phyloP scores from a whole-genome alignment of 2,888 invertebrate species.

The Mystacides longicornis region DNA sequence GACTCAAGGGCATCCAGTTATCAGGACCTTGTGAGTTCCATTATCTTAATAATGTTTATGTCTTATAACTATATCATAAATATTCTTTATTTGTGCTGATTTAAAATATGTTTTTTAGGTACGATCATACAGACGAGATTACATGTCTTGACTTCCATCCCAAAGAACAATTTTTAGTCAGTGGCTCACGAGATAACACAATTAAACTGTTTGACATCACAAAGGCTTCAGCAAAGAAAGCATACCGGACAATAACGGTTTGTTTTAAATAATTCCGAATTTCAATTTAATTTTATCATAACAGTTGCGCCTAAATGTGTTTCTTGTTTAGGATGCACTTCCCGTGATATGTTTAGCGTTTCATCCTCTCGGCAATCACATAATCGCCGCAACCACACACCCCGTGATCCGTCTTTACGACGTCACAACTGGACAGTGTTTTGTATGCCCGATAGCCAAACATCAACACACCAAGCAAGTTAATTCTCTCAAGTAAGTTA shows the following conservation, averaged over 20 bases:
- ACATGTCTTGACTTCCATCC: conserved; percentile 97
- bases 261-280: not conserved
- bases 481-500: conserved; percentile 59
- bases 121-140: conserved; percentile 97
- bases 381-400: conserved; percentile 90
- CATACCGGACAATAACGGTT: conserved; percentile 88
- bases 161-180: conserved; percentile 86
- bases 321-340: conserved; percentile 69
- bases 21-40: conserved; percentile 69
- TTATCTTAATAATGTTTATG: not conserved
- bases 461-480: conserved; percentile 76
- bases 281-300: not conserved
- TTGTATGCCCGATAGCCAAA: conserved; percentile 82
- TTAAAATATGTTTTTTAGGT: conserved; percentile 57
- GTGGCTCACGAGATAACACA: conserved; percentile 90
- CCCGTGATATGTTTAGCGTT: conserved; percentile 85
- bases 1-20: conserved; percentile 95
- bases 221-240: conserved; percentile 97
- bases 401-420: conserved; percentile 88
- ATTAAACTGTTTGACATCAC: conserved; percentile 97
- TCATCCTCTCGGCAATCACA: conserved; percentile 91
- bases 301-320: not conserved
- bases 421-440: conserved; percentile 92
- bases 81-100: conserved; percentile 55
- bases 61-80: not conserved